phyloP scores from a whole-genome alignment of 2,888 invertebrate genomes.

The Mimas tiliae region DNA sequence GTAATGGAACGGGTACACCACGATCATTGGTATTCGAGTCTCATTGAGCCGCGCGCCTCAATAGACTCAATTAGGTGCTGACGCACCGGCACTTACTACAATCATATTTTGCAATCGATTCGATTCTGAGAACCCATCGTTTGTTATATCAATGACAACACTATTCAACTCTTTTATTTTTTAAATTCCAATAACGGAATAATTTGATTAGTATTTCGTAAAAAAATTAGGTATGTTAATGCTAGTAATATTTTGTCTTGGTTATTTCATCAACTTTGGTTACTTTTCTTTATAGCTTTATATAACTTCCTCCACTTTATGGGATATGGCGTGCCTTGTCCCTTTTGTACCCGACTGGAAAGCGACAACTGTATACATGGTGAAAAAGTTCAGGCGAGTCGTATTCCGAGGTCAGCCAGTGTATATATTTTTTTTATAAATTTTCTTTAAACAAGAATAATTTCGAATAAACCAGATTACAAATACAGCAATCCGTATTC shows the following conservation, averaged over 20 bases:
- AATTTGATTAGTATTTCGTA: background rate
- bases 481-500: no score
- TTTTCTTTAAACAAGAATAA: no score
- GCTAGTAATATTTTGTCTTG: background rate
- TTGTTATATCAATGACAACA: constrained; percentile 19
- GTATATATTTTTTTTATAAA: no score
- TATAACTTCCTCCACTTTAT: background rate
- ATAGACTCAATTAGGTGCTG: constrained; percentile 43
- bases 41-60: constrained; percentile 33
- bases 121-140: constrained; percentile 35
- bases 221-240: background rate
- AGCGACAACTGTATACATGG: no score
- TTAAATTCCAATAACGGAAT: constrained; percentile 5
- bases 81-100: constrained; percentile 38
- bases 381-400: no score
- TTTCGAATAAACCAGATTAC: no score
- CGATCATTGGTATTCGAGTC: constrained; percentile 28
- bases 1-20: constrained; percentile 17
- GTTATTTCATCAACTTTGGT: background rate
- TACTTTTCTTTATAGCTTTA: background rate
- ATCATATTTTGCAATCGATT: constrained; percentile 46
- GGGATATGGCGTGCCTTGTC: no score
- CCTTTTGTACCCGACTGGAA: no score
- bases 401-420: no score
- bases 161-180: background rate